Evolutionary conservation across 2,797 vertebrate species (phyloP).

Genomic region (Astyanax mexicanus): DNA sequence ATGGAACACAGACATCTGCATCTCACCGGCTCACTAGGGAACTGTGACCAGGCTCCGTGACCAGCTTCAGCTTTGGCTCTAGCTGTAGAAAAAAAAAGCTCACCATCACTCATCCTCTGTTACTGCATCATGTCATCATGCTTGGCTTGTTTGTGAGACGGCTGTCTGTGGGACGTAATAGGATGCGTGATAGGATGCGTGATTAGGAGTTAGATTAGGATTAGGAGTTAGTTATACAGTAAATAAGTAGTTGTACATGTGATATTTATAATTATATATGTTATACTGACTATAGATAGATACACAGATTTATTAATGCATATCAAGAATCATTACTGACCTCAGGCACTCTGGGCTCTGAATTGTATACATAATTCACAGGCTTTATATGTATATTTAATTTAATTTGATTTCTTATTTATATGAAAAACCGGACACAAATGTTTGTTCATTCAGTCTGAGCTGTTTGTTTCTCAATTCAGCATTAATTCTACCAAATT

Average conservation of each 20-base stretch:
- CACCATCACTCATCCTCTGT: constrained; percentile 7
- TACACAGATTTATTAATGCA: background rate
- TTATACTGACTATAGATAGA: background rate
- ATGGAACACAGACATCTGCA: constrained; percentile 12
- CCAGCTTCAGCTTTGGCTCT: background rate
- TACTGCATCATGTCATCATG: constrained; percentile 12
- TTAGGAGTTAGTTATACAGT: no score
- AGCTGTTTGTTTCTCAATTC: no score
- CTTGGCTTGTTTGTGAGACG: constrained; percentile 18
- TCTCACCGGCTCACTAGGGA: constrained; percentile 2
- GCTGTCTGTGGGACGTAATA: background rate
- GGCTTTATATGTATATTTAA: no score
- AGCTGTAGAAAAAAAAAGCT: no score
- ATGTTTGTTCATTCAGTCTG: no score
- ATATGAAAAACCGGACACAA: no score
- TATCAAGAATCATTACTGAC: background rate
- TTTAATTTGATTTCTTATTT: no score
- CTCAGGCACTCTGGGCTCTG: no score
- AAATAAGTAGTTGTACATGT: background rate
- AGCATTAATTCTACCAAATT: no score
- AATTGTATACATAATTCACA: no score
- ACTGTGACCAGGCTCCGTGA: background rate
- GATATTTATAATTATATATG: background rate
- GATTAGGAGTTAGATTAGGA: no score
- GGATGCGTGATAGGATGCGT: background rate